These are phyloP conservation scores for Ophraella communa DNA, from an alignment of 2,888 invertebrate species.

Conservation along the genomic window DNA sequence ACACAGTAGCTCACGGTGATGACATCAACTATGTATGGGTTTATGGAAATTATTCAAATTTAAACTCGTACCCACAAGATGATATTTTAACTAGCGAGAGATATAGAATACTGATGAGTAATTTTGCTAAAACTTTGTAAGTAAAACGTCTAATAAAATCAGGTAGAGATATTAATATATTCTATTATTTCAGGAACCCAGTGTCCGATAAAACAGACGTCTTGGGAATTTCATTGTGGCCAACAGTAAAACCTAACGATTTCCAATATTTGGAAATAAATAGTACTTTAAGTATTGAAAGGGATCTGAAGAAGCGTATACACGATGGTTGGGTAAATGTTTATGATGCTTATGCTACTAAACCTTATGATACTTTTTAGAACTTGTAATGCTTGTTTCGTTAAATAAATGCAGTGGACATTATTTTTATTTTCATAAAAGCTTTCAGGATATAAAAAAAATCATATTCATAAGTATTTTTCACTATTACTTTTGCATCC, in stretches of 20 bases:
- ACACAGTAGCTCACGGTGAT: constrained; percentile 39
- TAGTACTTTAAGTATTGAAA: constrained; percentile 29
- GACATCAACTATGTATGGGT: constrained; percentile 39
- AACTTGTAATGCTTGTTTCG: too few relatives aligned
- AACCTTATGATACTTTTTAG: constrained; percentile 32
- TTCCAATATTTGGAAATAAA: constrained; percentile 37
- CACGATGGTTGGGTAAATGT: constrained; percentile 32
- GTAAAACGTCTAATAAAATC: too few relatives aligned
- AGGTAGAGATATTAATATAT: too few relatives aligned
- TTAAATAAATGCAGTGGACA: too few relatives aligned
- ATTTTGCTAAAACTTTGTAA: constrained; percentile 67
- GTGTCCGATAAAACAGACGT: constrained; percentile 40
- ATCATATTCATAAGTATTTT: too few relatives aligned
- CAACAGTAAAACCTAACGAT: constrained; percentile 24
- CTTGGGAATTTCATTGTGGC: constrained; percentile 30
- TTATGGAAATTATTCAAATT: constrained; percentile 23
- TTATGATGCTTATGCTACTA: constrained; percentile 28
- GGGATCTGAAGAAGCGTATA: constrained; percentile 27
- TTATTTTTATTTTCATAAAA: too few relatives aligned
- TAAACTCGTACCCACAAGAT: background rate
- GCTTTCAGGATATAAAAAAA: too few relatives aligned
- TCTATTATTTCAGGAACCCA: constrained; percentile 47
- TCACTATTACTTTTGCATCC: too few relatives aligned
- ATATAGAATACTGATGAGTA: constrained; percentile 59
- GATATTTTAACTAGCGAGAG: constrained; percentile 27